Base-by-base conservation (phyloP, 2,113 vertebrate species). In the Mormyrus iriodes region DNA sequence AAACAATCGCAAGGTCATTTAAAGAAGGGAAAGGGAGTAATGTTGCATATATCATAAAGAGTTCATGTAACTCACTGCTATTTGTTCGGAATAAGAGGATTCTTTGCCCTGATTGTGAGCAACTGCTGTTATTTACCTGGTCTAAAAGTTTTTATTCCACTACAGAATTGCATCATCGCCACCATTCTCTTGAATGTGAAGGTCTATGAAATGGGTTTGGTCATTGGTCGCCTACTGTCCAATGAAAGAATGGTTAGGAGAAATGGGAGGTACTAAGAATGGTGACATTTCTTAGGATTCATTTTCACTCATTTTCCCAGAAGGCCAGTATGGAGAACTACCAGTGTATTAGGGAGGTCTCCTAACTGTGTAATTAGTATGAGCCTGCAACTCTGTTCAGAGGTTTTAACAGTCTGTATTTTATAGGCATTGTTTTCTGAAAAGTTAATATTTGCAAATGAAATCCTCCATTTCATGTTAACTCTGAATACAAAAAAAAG, bases 41-140 rank as follows among this genome's bases (percentile, higher is more conserved):
- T 13, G 24, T 85, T 85, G 83, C 83, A 85, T 85, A 85, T 85
- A 48, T 85, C 39, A 19, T 42, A 85, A 85, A 85, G 24, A 49
- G 44, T 48, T 3, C 44, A 51, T 51, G 1, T n/a, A 85, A 85
- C 42, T 48, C 83, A n/a, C n/a, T n/a, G n/a, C n/a, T n/a, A n/a
- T 85, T 79, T 19, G 73, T 42, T 8, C 0, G 13, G 73, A 39
- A 79, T 42, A 39, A 79, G 73, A 79, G 5, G 73, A 19, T 42
- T 42, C 73, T 42, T 79, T 19, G 73, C 35, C 73, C 35, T 79
- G 73, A 79, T 17, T 42, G 15, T 79, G 35, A 84, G 4, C 55
- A 61, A 61, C 24, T 48, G 46, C 42, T 46, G 82, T 48, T 49
- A 84, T 85, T 49, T 85, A 85, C 83, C 24, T 49, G 44, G 44